Base-by-base conservation (phyloP, 2,797 vertebrate genomes). In the Eulemur albifrons region DNA sequence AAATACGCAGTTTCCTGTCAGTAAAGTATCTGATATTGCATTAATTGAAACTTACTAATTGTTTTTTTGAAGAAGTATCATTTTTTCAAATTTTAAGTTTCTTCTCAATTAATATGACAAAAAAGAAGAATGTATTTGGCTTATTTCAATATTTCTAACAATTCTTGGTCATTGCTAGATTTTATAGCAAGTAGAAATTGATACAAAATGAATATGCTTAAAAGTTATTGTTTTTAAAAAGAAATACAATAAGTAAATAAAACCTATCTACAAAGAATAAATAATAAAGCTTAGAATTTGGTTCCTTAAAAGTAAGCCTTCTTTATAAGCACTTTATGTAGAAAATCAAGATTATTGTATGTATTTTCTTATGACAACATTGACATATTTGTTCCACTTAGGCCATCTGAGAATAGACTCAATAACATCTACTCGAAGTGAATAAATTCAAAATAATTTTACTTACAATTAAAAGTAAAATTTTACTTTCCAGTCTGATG, bases 201-300 rank as follows among this genome's bases (percentile, higher is more conserved):
- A 61, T 59, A 23, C 5, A 61, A 94, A 80, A 72, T 48, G 13
- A 84, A 92, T 32, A 72, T 32, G 23, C 7, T 83, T 61, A 50
- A 65, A 97, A 52, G 32, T 12, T n/a, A 38, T 25, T 67, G 13
- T 82, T 65, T 63, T 8, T 15, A 67, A 69, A 90, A 88, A 6
- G 1, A 57, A 70, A 70, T 69, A 10, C 3, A 83, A 81, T 83
- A 87, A 76, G 52, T 32, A 87, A 59, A 67, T 70, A 27, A 93
- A 84, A 88, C 3, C 35, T 81, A 70, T 45, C 17, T 59, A 59
- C 76, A 88, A 95, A 84, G 3, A 14, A 76, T 48, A 76, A 70
- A 72, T 23, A 94, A 82, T 77, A 84, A 70, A 88, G 63, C 48
- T 93, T 90, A 88, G 20, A 81, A 63, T 89, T 72, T 94, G 11